These are phyloP conservation scores for Artemia sinica DNA, from an alignment of 2,888 invertebrate species.

Conservation along the genomic window DNA sequence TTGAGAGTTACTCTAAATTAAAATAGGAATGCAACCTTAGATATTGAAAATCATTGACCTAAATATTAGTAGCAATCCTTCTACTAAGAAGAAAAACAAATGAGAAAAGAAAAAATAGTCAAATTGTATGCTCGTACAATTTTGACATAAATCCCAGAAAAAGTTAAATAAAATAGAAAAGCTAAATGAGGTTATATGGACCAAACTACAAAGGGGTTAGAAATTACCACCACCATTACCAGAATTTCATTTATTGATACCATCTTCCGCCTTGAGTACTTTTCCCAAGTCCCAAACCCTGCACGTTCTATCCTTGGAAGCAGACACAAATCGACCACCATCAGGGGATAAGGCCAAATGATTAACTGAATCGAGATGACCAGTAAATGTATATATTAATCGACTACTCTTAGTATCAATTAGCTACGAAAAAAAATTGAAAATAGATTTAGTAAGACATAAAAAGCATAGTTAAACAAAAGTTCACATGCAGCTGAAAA, in stretches of 20 bases:
- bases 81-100: too few species aligned
- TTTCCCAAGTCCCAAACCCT: slow-evolving; percentile 41
- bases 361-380: slow-evolving; percentile 35
- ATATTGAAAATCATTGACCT: too few species aligned
- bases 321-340: slow-evolving; percentile 41
- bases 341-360: slow-evolving; percentile 39
- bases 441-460: slow-evolving; percentile 18
- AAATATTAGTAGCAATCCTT: too few species aligned
- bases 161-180: too few species aligned
- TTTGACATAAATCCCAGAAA: too few species aligned
- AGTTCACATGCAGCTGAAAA: too few species aligned
- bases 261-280: slow-evolving; percentile 25
- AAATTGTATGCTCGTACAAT: too few species aligned
- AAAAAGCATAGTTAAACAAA: slow-evolving; percentile 1
- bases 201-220: too few species aligned
- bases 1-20: too few species aligned
- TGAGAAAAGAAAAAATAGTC: too few species aligned
- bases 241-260: slow-evolving; percentile 11
- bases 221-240: not conserved
- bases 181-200: too few species aligned
- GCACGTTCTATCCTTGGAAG: slow-evolving; percentile 41
- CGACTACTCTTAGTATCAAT: slow-evolving; percentile 39
- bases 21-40: too few species aligned
- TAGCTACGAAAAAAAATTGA: slow-evolving; percentile 33
- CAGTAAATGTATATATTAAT: slow-evolving; percentile 34